These are phyloP conservation scores for Apis dorsata DNA, from an alignment of 1,140 invertebrate species.

Conservation along the genomic window DNA sequence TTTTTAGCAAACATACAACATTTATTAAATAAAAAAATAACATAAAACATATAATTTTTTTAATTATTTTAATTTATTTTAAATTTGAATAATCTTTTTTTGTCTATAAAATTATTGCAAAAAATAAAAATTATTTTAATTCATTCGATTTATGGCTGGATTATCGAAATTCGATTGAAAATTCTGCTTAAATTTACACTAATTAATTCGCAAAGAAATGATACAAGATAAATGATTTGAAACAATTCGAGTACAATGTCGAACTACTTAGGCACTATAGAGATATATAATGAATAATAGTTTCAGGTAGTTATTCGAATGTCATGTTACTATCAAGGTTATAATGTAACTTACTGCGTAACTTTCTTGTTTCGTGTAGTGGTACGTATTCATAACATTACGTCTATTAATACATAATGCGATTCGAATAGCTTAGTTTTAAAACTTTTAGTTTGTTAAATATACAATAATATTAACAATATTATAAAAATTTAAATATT, in stretches of 20 bases:
- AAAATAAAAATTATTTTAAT: too few relatives aligned
- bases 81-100: too few relatives aligned
- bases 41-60: too few relatives aligned
- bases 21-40: too few relatives aligned
- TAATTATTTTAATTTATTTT: too few relatives aligned
- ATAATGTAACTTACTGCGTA: constrained; percentile 17
- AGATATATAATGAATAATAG: constrained; percentile 24
- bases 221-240: not conserved
- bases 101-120: too few relatives aligned
- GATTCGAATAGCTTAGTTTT: not conserved
- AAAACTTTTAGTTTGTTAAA: not conserved
- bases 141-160: too few relatives aligned
- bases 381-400: constrained; percentile 22
- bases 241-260: not conserved
- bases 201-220: not conserved
- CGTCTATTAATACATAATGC: not conserved
- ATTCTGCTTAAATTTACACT: too few relatives aligned
- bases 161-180: too few relatives aligned
- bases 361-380: constrained; percentile 14
- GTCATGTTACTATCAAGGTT: constrained; percentile 40
- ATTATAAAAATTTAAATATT: too few relatives aligned
- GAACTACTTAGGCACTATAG: not conserved
- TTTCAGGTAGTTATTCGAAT: constrained; percentile 41
- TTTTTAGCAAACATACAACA: too few relatives aligned
- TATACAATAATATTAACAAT: too few relatives aligned